Evolutionary conservation across 2,797 vertebrate genomes (phyloP), one percentile per base, ranked within the genome.

Genomic region (Oophaga sylvatica): DNA sequence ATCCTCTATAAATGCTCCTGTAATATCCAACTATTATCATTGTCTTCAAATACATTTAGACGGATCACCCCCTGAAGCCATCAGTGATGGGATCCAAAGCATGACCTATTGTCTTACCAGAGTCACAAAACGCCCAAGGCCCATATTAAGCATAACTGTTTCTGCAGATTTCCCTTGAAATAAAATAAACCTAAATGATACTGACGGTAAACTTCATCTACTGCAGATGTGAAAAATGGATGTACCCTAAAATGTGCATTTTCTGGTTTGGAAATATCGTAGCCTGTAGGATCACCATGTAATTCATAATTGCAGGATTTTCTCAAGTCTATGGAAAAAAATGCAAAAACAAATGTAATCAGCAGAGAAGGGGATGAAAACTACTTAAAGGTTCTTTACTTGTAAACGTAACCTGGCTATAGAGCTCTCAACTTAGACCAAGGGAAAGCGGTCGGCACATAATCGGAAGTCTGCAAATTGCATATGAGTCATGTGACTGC

Each of bases 101-200:
- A 56, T 83, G 81, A 83, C 65, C 81, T 83, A 83, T 83, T 83
- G 81, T 83, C 57, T 56, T 17, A 6, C 13, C 79, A 65, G 11
- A 26, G 41, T 41, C 41, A 11, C 35, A 13, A 22, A 45, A 67
- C 67, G 80, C 80, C 22, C 35, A 65, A 20, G 45, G 80, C 35
- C 15, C 63, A 65, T 41, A n/a, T 19, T 26, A 53, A 67, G 41
- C 22, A 65, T 7, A 53, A n/a, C 31, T 65, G 35, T 48, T 81
- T 65, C 35, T 67, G 59, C 31, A 80, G 20, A n/a, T 81, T 48
- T 56, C 6, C 20, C 22, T 67, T 48, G 41, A 26, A 26, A 81
- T n/a, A 26, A 35, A 81, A 63, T 65, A 45, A 35, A 65, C 45
- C 26, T 77, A 7, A 56, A 56, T 26, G 22, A 15, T 53, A 75